A percentile compares a stretch with the other conserved stretches of the same genome.
These are phyloP conservation scores for Anoncus sp. DNA, from an alignment of 2,888 invertebrate genomes.

Conservation along the genomic window DNA sequence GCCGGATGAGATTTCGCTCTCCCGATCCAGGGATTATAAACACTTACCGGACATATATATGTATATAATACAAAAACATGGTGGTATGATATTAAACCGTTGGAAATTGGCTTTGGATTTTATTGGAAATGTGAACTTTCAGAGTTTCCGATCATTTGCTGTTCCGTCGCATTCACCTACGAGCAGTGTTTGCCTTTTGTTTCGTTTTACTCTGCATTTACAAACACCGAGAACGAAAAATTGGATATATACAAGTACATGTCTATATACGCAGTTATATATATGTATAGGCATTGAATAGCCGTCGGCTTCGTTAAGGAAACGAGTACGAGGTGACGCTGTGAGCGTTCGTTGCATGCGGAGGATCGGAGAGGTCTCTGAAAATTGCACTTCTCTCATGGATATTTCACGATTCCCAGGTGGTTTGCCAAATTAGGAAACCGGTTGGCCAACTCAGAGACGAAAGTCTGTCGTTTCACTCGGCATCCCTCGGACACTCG, in stretches of 20 bases:
- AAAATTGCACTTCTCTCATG: slow-evolving; percentile 50
- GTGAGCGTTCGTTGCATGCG: slow-evolving; percentile 31
- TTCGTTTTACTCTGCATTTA: neutral
- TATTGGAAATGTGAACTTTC: slow-evolving; percentile 54
- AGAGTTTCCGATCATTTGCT: slow-evolving; percentile 29
- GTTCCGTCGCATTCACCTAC: slow-evolving; percentile 6
- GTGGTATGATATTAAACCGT: slow-evolving; percentile 63
- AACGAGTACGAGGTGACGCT: slow-evolving; percentile 55
- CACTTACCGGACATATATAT: slow-evolving; percentile 46
- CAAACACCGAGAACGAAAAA: neutral
- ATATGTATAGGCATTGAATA: neutral
- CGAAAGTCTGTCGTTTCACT: slow-evolving; percentile 33
- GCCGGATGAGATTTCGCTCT: slow-evolving; percentile 38
- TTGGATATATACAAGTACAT: neutral
- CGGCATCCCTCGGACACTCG: slow-evolving; percentile 19
- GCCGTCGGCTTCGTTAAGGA: slow-evolving; percentile 44
- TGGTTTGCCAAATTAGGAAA: slow-evolving; percentile 73
- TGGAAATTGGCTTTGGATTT: slow-evolving; percentile 66
- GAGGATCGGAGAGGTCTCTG: slow-evolving; percentile 34
- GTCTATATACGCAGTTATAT: neutral
- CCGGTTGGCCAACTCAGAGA: slow-evolving; percentile 72
- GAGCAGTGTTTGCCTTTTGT: neutral
- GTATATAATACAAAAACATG: slow-evolving; percentile 32
- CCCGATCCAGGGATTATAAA: slow-evolving; percentile 60
- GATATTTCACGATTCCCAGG: slow-evolving; percentile 57